These are phyloP conservation scores for Silurus glanis DNA, from an alignment of 2,113 vertebrate genomes.

Conservation along the genomic window DNA sequence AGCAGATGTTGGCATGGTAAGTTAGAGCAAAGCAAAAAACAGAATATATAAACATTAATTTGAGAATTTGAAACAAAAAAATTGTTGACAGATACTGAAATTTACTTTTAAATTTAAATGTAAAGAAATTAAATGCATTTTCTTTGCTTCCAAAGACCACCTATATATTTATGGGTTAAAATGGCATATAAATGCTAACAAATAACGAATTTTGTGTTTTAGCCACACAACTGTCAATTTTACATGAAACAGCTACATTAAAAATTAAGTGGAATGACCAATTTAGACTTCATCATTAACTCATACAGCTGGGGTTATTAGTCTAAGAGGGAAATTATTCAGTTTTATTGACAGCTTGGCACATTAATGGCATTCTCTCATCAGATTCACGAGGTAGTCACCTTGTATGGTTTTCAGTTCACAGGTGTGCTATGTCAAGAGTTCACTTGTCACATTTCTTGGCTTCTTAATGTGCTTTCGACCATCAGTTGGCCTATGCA, in stretches of 20 bases:
- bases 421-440: too few species aligned
- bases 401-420: too few species aligned
- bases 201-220: not conserved
- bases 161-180: not conserved
- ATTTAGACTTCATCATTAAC: not conserved
- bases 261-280: not conserved
- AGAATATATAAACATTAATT: not conserved
- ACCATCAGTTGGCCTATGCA: too few species aligned
- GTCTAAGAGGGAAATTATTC: too few species aligned
- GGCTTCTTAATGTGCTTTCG: too few species aligned
- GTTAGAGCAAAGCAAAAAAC: not conserved
- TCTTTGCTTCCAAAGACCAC: not conserved
- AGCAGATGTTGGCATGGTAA: not conserved
- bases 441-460: too few species aligned
- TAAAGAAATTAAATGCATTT: not conserved
- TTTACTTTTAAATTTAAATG: not conserved
- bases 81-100: not conserved
- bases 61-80: not conserved
- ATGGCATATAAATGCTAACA: not conserved
- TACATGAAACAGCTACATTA: not conserved
- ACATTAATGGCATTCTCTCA: too few species aligned
- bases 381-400: too few species aligned
- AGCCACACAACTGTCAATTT: not conserved
- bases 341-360: too few species aligned
- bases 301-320: too few species aligned